A percentile compares a stretch with the other conserved stretches of the same genome.
phyloP scores from a whole-genome alignment of 2,888 invertebrate genomes.

The Petrolisthes manimaculis region DNA sequence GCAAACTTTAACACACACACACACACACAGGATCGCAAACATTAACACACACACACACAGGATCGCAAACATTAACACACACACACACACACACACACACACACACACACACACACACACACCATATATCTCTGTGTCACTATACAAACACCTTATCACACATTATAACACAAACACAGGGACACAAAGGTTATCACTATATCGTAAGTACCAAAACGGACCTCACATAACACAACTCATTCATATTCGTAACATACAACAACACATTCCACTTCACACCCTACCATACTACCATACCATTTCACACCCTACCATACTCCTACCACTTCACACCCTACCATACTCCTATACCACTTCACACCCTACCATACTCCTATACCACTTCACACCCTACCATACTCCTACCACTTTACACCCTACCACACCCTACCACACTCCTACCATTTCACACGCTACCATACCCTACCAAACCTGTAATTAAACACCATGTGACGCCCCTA shows the following conservation, averaged over 20 bases:
- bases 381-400: background rate
- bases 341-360: background rate
- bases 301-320: background rate
- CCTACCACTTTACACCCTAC: background rate
- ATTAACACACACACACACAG: background rate
- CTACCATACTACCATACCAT: background rate
- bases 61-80: background rate
- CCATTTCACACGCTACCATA: background rate
- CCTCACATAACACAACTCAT: too few species aligned
- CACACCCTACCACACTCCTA: background rate
- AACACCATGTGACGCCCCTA: background rate
- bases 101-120: background rate
- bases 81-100: slow-evolving; percentile 7
- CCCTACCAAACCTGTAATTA: background rate
- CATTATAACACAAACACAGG: background rate
- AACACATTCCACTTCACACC: background rate
- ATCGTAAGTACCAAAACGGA: too few species aligned
- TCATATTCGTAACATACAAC: too few species aligned
- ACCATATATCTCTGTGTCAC: background rate
- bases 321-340: background rate
- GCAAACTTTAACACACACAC: background rate
- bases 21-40: background rate
- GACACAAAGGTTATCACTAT: background rate
- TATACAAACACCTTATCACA: background rate
- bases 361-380: background rate